Evolutionary conservation across 2,797 vertebrate species (phyloP).

Genomic region (Xiphophorus birchmanni): DNA sequence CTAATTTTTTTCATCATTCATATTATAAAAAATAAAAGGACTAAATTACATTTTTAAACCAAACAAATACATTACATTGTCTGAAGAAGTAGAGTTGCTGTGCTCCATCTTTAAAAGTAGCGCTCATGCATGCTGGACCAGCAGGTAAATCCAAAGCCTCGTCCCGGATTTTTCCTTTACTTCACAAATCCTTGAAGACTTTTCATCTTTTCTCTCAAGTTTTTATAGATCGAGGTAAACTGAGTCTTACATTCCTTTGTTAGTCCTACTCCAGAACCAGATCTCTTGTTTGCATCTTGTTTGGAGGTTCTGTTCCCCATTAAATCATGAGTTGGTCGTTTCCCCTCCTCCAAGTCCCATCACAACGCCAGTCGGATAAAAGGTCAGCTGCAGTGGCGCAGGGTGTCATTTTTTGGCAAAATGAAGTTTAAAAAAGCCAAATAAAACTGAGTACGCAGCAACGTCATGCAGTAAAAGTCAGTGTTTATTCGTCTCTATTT

Average conservation of each 20-base stretch:
- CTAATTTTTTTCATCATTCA: background rate
- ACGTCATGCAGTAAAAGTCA: slow-evolving; percentile 2
- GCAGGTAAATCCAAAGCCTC: slow-evolving; percentile 18
- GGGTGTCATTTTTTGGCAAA: slow-evolving; percentile 12
- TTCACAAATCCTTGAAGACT: background rate
- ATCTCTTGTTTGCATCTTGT: slow-evolving; percentile 23
- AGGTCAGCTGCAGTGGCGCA: slow-evolving; percentile 27
- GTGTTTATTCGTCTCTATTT: slow-evolving; percentile 13
- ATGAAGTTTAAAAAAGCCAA: slow-evolving; percentile 10
- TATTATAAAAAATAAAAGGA: background rate
- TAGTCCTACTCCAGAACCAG: slow-evolving; percentile 26
- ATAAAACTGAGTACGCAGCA: background rate
- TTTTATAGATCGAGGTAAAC: slow-evolving; percentile 5
- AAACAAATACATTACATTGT: slow-evolving; percentile 59
- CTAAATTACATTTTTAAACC: background rate
- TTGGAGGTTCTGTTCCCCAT: slow-evolving; percentile 28
- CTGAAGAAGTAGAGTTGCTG: slow-evolving; percentile 35
- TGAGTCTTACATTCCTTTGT: slow-evolving; percentile 13
- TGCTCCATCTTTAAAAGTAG: slow-evolving; percentile 65
- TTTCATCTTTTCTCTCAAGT: background rate
- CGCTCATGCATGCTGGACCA: slow-evolving; percentile 20
- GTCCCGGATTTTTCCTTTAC: slow-evolving; percentile 24
- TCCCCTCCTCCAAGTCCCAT: slow-evolving; percentile 46
- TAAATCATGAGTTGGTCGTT: slow-evolving; percentile 40
- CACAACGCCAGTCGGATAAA: slow-evolving; percentile 48